Conservation (phyloP, 2,113 vertebrate genomes). For the Triplophysa rosa region DNA sequence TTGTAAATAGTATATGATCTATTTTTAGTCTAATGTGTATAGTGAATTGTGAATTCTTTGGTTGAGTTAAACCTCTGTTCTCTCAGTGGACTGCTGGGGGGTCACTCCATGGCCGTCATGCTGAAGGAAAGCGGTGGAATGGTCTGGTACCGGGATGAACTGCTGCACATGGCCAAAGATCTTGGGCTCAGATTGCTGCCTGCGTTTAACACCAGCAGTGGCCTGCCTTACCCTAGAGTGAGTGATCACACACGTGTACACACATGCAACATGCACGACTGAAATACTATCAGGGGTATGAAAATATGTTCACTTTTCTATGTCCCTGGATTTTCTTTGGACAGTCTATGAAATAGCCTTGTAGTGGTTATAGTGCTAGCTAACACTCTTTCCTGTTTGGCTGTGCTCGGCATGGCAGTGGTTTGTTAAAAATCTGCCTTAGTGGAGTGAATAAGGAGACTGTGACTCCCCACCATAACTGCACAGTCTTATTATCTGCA, state of each 20-base stretch:
- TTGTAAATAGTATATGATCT: no score
- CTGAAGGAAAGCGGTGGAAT: slow-evolving; percentile 89
- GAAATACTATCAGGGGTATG: neutral
- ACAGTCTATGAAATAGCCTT: neutral
- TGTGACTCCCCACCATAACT: neutral
- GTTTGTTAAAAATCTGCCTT: neutral
- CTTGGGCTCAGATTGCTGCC: slow-evolving; percentile 91
- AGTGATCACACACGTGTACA: slow-evolving; percentile 59
- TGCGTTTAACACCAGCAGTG: slow-evolving; percentile 98
- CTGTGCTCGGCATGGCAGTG: neutral
- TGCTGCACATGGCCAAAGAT: slow-evolving; percentile 95
- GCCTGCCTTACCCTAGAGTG: slow-evolving; percentile 96
- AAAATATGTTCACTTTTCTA: neutral
- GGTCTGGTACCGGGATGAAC: slow-evolving; percentile 94
- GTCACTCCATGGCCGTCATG: slow-evolving; percentile 95
- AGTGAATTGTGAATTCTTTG: neutral
- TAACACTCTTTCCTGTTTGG: no score
- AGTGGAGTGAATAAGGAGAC: neutral
- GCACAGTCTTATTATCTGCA: slow-evolving; percentile 54
- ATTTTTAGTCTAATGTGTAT: no score
- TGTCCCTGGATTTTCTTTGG: neutral
- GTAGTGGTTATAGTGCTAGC: no score
- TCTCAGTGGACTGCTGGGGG: slow-evolving; percentile 89
- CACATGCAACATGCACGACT: neutral
- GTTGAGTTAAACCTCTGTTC: slow-evolving; percentile 27